These are phyloP conservation scores for Parus major DNA, from an alignment of 2,113 vertebrate species.

Conservation along the genomic window DNA sequence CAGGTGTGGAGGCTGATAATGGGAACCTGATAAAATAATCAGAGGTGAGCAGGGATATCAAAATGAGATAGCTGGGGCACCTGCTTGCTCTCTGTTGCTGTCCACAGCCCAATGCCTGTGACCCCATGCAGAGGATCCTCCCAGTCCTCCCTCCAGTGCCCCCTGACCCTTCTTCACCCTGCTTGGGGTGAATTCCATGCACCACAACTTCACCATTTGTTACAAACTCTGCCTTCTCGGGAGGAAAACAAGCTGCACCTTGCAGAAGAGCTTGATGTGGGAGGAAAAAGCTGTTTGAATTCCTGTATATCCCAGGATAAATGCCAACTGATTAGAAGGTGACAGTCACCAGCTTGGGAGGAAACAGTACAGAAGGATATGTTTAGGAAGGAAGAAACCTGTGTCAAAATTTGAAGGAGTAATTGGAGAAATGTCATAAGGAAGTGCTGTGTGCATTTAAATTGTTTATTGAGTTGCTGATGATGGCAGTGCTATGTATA, in stretches of 20 bases:
- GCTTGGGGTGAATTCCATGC: neutral
- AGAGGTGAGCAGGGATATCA: neutral
- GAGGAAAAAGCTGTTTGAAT: neutral
- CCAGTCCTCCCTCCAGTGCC: neutral
- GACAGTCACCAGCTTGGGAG: neutral
- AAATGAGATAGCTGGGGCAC: neutral
- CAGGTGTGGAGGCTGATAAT: neutral
- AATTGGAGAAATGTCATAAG: neutral
- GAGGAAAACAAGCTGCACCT: neutral
- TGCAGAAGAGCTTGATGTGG: neutral
- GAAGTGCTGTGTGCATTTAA: neutral
- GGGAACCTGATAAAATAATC: neutral
- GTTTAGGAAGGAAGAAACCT: neutral
- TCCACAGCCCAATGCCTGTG: rapidly evolving
- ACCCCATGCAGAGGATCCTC: rapidly evolving
- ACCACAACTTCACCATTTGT: neutral
- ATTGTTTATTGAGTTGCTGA: neutral
- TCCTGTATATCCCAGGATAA: neutral
- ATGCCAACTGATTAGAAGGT: neutral
- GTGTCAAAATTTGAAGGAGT: neutral
- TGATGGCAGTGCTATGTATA: neutral
- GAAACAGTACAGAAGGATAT: neutral
- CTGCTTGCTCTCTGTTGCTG: neutral
- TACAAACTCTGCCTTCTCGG: neutral
- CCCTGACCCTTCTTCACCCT: neutral